phyloP scores from a whole-genome alignment of 2,113 vertebrate genomes.

The Lipotes vexillifer region DNA sequence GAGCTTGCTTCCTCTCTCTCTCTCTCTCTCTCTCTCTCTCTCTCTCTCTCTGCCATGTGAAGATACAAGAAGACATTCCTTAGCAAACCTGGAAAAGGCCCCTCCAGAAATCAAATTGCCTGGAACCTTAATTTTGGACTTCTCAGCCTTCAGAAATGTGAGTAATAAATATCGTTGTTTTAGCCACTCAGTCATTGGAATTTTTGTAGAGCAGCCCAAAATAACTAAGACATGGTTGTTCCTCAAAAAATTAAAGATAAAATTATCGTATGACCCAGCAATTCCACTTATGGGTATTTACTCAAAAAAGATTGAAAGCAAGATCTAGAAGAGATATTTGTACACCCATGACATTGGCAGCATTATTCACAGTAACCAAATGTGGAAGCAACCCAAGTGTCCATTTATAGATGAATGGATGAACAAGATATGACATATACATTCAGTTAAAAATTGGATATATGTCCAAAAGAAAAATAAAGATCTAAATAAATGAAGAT shows the following conservation, averaged over 20 bases:
- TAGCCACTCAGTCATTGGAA: neutral
- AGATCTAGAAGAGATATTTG: neutral
- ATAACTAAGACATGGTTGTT: too few species aligned
- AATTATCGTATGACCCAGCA: neutral
- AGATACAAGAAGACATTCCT: neutral
- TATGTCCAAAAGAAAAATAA: neutral
- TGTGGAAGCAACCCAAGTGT: neutral
- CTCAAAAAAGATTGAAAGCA: neutral
- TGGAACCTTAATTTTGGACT: neutral
- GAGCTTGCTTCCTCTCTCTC: neutral
- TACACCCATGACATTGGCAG: neutral
- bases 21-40: neutral
- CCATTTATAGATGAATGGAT: neutral
- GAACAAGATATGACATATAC: neutral
- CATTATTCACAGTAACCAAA: neutral
- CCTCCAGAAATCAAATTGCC: neutral
- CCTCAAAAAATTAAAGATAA: neutral
- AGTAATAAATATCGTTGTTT: neutral
- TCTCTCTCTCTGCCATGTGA: neutral
- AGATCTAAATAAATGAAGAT: neutral
- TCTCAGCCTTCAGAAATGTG: neutral
- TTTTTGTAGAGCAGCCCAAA: neutral
- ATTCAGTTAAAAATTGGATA: neutral
- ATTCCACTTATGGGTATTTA: neutral
- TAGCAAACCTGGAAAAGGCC: neutral